Percentiles rank a stretch among this genome's conserved stretches.
Conservation (phyloP, 1,140 invertebrate genomes). For the Scaptomyza graminum region DNA sequence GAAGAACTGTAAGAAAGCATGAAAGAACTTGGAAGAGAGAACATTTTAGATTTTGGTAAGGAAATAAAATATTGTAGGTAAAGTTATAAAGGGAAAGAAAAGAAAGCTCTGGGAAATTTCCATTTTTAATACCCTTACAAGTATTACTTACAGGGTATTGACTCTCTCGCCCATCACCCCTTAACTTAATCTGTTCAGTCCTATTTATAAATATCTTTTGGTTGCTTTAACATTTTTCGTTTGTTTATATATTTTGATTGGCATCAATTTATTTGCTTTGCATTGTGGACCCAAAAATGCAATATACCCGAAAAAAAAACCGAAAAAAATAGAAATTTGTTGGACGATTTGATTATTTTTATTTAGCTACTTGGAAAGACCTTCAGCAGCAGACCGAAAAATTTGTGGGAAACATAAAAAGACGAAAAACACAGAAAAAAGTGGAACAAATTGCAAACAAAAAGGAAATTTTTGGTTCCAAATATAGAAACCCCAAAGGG, state of each 20-base stretch:
- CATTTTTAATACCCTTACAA: too few species aligned
- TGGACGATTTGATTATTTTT: conserved; percentile 17
- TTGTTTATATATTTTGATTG: conserved; percentile 41
- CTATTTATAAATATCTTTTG: conserved; percentile 19
- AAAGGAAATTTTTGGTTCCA: neutral
- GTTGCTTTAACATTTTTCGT: conserved; percentile 10
- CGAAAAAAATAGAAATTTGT: neutral
- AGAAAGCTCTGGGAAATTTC: too few species aligned
- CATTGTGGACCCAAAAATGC: conserved; percentile 35
- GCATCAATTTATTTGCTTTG: conserved; percentile 45
- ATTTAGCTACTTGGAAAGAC: conserved; percentile 25
- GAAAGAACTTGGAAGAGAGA: too few species aligned
- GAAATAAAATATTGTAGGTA: too few species aligned
- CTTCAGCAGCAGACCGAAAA: conserved; percentile 21
- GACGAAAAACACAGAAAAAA: neutral
- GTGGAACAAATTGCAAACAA: neutral
- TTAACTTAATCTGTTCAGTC: neutral
- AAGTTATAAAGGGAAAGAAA: too few species aligned
- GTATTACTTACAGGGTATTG: neutral
- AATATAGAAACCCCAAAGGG: neutral
- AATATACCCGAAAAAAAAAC: conserved; percentile 1
- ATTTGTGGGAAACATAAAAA: conserved; percentile 3
- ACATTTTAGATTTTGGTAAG: too few species aligned
- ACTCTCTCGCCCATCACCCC: neutral
- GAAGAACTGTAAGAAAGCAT: too few species aligned